Percentiles rank a stretch among this genome's conserved stretches.
phyloP scores from a whole-genome alignment of 2,797 vertebrate species.

The Dendrocincla tyrannina region DNA sequence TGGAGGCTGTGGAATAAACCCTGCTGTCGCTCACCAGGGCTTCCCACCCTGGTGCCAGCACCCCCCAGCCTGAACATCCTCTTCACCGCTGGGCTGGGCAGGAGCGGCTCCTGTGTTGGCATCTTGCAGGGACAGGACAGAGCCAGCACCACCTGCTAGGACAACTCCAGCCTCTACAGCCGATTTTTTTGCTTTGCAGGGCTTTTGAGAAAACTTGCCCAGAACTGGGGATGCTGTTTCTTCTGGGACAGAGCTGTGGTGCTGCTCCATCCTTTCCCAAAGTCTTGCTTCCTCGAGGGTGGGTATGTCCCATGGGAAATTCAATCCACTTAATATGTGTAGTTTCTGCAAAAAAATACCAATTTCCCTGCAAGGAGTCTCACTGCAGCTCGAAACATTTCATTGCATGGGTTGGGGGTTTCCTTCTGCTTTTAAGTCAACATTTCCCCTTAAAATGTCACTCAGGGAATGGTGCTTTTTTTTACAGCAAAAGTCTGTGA shows the following conservation, averaged over 20 bases:
- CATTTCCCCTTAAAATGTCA: conserved; percentile 52
- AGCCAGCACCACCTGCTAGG: neutral
- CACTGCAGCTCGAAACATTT: neutral
- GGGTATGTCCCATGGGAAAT: neutral
- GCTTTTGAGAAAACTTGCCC: neutral
- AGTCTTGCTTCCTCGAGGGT: neutral
- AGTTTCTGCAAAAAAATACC: neutral
- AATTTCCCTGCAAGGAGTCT: neutral
- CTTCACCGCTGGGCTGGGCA: neutral
- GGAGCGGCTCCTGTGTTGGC: neutral
- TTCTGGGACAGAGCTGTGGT: neutral
- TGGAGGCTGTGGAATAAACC: neutral
- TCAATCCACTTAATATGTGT: neutral
- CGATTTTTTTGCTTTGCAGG: neutral
- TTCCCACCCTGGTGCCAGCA: accelerated
- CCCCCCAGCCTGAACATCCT: neutral
- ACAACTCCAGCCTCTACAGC: neutral
- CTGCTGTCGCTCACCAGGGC: accelerated
- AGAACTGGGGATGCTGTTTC: neutral
- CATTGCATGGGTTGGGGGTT: neutral
- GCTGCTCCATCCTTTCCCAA: neutral
- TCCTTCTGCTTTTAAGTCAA: conserved; percentile 52
- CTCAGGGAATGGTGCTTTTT: conserved; percentile 8
- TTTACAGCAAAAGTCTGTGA: conserved; percentile 31
- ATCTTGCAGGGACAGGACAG: neutral